phyloP scores from a whole-genome alignment of 30 jellyfish, hydroid and myxozoan genomes.

The Aurelia coerulea region DNA sequence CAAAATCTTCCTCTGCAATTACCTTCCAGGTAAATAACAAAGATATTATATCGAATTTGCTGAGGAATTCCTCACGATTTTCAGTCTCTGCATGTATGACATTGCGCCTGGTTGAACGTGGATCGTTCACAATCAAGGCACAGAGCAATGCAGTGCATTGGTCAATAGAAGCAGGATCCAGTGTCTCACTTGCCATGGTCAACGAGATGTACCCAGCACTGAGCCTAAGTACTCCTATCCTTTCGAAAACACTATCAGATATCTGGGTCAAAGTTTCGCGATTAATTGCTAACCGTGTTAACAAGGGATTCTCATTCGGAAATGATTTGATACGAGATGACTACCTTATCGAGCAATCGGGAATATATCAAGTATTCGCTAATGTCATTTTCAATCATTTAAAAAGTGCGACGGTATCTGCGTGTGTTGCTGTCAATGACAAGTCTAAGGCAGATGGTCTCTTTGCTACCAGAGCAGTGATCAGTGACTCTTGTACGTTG shows the following conservation, averaged over 20 bases:
- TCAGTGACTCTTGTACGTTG: slow-evolving; percentile 32
- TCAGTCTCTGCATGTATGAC: slow-evolving; percentile 6
- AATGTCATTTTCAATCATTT: slow-evolving; percentile 33
- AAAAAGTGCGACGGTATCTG: slow-evolving; percentile 23
- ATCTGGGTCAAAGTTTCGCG: slow-evolving; percentile 30
- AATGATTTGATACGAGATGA: slow-evolving; percentile 26
- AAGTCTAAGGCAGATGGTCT: slow-evolving; percentile 24
- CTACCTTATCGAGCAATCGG: slow-evolving; percentile 22
- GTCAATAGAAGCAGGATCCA: slow-evolving; percentile 17
- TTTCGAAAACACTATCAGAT: neutral
- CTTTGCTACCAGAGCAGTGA: slow-evolving; percentile 13
- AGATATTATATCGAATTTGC: neutral
- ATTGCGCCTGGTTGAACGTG: neutral
- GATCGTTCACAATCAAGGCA: neutral
- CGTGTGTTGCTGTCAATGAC: slow-evolving; percentile 35
- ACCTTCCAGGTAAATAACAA: neutral
- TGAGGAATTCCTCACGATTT: neutral
- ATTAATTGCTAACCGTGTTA: neutral
- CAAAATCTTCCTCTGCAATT: neutral
- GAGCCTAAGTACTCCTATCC: slow-evolving; percentile 4
- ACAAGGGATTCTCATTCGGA: neutral
- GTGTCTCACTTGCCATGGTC: slow-evolving; percentile 13
- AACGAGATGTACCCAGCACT: slow-evolving; percentile 35
- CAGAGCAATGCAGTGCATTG: slow-evolving; percentile 19
- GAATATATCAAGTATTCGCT: slow-evolving; percentile 43